Percentiles rank a stretch among this genome's conserved stretches.
Conservation (phyloP, 2,888 invertebrate genomes). For the Philereme transversata region DNA sequence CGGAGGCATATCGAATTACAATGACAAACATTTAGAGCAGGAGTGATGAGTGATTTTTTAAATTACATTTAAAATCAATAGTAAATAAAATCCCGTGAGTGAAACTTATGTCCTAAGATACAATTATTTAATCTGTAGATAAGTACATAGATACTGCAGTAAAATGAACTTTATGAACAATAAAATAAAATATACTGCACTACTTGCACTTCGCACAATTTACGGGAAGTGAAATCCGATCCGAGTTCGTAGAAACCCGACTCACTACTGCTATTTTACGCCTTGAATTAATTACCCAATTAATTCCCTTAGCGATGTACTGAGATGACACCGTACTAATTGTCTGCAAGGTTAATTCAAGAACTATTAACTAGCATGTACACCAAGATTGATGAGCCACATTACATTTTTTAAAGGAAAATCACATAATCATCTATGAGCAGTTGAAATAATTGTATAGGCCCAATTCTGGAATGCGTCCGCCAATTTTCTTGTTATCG, state of each 20-base stretch:
- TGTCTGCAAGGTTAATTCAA: conserved; percentile 33
- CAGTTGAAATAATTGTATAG: no score
- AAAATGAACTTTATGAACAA: conserved; percentile 47
- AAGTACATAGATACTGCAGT: conserved; percentile 25
- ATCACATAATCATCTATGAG: no score
- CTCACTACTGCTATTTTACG: conserved; percentile 38
- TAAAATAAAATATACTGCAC: conserved; percentile 39
- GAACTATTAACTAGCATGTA: conserved; percentile 1
- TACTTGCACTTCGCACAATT: conserved; percentile 40
- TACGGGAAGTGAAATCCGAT: conserved; percentile 61
- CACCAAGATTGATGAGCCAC: neutral
- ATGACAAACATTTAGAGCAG: no score
- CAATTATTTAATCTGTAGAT: neutral
- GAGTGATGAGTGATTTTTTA: no score
- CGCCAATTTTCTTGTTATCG: no score
- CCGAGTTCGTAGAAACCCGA: conserved; percentile 56
- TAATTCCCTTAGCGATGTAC: conserved; percentile 30
- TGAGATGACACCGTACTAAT: conserved; percentile 32
- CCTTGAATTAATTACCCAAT: conserved; percentile 42
- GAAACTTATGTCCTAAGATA: conserved; percentile 4
- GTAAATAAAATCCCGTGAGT: neutral
- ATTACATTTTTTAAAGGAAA: no score
- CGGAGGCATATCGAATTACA: no score
- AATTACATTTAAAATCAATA: no score
- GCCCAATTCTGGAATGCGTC: no score